Evolutionary conservation across 2,888 invertebrate species (phyloP).

Genomic region (Drosophila falleni): DNA sequence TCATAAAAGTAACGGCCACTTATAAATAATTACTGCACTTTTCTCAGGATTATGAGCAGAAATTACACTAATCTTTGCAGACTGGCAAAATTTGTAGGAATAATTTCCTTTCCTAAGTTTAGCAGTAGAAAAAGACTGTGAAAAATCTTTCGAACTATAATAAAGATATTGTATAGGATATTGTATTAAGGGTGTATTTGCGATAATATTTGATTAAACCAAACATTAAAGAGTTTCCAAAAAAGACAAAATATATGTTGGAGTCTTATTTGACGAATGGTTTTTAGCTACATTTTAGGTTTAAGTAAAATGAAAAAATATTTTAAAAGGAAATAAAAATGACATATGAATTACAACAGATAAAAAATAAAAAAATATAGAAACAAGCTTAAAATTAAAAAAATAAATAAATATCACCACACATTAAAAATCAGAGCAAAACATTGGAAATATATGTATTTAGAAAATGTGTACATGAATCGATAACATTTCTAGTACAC

Average conservation of each 20-base stretch:
- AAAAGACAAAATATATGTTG: no score
- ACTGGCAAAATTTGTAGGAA: not conserved
- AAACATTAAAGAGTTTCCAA: no score
- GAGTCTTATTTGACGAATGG: no score
- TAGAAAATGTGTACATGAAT: not conserved
- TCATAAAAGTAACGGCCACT: constrained; percentile 23
- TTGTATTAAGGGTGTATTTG: not conserved
- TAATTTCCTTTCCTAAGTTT: not conserved
- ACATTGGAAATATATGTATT: no score
- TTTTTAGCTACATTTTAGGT: not conserved
- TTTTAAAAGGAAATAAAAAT: not conserved
- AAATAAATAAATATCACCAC: not conserved
- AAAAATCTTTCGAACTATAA: no score
- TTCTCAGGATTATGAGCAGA: not conserved
- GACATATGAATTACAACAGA: no score
- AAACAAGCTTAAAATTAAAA: not conserved
- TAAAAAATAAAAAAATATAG: not conserved
- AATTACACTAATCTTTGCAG: not conserved
- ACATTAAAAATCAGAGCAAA: not conserved
- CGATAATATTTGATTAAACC: not conserved
- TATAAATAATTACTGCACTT: constrained; percentile 32
- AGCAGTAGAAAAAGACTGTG: not conserved
- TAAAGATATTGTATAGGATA: not conserved
- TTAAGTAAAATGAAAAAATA: not conserved
- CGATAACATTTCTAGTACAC: constrained; percentile 5